Conservation (phyloP, 2,797 vertebrate species). For the Myotis planiceps region DNA sequence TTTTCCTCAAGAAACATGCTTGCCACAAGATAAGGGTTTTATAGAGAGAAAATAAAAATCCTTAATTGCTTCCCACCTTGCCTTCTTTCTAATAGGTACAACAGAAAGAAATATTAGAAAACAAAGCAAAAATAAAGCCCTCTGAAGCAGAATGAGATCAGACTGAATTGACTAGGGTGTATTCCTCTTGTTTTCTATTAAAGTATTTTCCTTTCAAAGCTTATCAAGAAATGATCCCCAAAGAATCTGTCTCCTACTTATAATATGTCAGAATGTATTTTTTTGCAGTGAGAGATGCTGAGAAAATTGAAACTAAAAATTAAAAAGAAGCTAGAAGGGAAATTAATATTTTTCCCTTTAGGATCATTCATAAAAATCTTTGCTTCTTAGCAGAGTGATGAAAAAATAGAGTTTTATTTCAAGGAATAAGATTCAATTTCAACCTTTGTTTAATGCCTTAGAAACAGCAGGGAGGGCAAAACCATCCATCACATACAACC, state of each 20-base stretch:
- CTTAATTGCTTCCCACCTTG: constrained; percentile 76
- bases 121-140: constrained; percentile 61
- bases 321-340: constrained; percentile 43
- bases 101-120: constrained; percentile 70
- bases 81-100: constrained; percentile 73
- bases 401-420: constrained; percentile 53
- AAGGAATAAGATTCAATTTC: constrained; percentile 46
- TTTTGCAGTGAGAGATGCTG: not conserved
- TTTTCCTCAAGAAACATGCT: constrained; percentile 71
- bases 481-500: constrained; percentile 21
- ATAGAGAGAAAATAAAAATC: constrained; percentile 71
- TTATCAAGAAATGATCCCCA: constrained; percentile 49
- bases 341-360: constrained; percentile 40
- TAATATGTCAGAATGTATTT: constrained; percentile 41
- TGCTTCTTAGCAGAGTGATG: constrained; percentile 45
- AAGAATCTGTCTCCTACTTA: constrained; percentile 55
- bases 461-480: constrained; percentile 67
- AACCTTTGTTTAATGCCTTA: constrained; percentile 68
- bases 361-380: constrained; percentile 44
- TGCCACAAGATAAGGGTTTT: constrained; percentile 75
- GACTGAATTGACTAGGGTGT: constrained; percentile 36
- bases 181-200: constrained; percentile 36
- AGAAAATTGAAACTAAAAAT: constrained; percentile 41
- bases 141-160: constrained; percentile 67
- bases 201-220: constrained; percentile 12